phyloP scores from a whole-genome alignment of 1,140 invertebrate genomes.

The Drosophila varians region DNA sequence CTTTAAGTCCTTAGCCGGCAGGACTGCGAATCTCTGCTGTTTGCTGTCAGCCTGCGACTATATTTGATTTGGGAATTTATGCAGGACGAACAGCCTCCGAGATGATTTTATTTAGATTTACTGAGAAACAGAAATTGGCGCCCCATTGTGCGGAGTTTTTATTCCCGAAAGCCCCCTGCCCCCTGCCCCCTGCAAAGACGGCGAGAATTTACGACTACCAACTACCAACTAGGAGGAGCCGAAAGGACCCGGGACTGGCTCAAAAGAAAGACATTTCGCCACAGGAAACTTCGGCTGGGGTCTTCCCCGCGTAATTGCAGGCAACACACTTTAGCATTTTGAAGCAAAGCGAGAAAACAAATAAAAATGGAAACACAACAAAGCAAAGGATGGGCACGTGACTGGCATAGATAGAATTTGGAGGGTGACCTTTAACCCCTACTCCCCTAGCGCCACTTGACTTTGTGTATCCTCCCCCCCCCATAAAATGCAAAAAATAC shows the following conservation, averaged over 20 bases:
- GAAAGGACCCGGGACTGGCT: conserved; percentile 6
- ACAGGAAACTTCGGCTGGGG: conserved; percentile 12
- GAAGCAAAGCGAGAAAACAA: conserved; percentile 31
- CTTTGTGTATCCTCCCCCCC: conserved; percentile 3
- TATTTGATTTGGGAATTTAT: conserved; percentile 40
- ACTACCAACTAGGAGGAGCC: conserved; percentile 2
- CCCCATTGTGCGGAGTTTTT: conserved; percentile 25
- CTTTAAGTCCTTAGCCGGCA: neutral
- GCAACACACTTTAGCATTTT: conserved; percentile 44
- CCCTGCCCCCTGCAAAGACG: conserved; percentile 13
- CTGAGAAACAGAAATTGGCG: conserved; percentile 36
- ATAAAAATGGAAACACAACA: conserved; percentile 23
- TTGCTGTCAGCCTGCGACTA: neutral
- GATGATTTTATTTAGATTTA: conserved; percentile 51
- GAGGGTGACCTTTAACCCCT: conserved; percentile 17
- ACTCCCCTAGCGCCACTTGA: neutral
- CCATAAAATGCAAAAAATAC: conserved; percentile 11
- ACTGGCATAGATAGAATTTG: conserved; percentile 35
- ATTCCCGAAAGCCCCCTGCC: neutral
- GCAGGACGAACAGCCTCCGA: conserved; percentile 9
- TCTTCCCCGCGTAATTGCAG: conserved; percentile 33
- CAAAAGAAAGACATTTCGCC: conserved; percentile 38
- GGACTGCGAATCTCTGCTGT: conserved; percentile 1
- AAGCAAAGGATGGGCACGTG: conserved; percentile 21
- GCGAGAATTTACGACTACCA: conserved; percentile 31